Evolutionary conservation across 2,888 invertebrate species (phyloP), one percentile per base, ranked within the genome.

Genomic region (Phortica magna): DNA sequence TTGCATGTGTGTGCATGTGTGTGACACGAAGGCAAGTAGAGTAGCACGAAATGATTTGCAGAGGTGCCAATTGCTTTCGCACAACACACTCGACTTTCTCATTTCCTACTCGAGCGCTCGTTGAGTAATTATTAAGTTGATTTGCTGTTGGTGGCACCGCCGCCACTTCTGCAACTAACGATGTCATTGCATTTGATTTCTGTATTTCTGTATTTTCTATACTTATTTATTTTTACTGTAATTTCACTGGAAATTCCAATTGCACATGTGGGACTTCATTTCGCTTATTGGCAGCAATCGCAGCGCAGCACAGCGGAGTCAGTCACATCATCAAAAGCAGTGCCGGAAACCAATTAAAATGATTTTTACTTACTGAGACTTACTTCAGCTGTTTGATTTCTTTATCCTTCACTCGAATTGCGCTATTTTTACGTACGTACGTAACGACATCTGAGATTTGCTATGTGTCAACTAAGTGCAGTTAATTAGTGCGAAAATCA

Each of bases 401-500:
- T 61, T 12, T 22, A 68, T 68, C 43, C 48, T 68, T 10, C 68
- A 2, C 12, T 41, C 12, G 68, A 22, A 10, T 22, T 43, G 68
- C 48, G 43, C 19, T 43, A 12, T 22, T 48, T 67, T 67, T 67
- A n/a, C n/a, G 31, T 31, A 31, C 31, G 67, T 67, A 9, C 19
- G 10, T 14, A n/a, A 68, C 22, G 43, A 68, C 68, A 43, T 61
- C 7, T 19, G 61, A 86, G 86, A 85, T 85, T 61, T 85, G 85
- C 85, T 86, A 86, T 85, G 85, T 85, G 85, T 85, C 85, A 85
- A 85, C 85, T 83, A 86, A 87, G 85, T 87, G 85, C 85, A 86
- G 86, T 86, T 86, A 86, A 86, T 86, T 86, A 86, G 86, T 87
- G 86, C 83, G 85, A 85, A 85, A 86, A 85, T 85, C 87, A 85